Conservation (phyloP, 2,888 invertebrate species). For the Deladenus siricidicola region DNA sequence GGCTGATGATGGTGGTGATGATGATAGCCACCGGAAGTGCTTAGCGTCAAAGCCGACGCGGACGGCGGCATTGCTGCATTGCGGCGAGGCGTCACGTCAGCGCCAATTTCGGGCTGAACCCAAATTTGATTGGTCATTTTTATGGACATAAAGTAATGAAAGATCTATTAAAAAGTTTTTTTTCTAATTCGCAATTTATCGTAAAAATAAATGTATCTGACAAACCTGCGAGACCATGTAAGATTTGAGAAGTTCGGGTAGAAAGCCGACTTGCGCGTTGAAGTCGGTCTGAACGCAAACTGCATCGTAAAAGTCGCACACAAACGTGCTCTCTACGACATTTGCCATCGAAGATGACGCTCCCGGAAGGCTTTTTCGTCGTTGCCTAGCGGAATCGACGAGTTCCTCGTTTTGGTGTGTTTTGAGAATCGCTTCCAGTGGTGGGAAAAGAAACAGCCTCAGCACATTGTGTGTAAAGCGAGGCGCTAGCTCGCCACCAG, state of each 20-base stretch:
- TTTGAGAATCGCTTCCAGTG: constrained; percentile 36
- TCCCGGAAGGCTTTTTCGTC: neutral
- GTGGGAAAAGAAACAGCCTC: constrained; percentile 48
- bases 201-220: neutral
- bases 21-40: neutral
- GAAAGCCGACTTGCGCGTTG: constrained; percentile 83
- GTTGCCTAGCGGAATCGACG: constrained; percentile 1
- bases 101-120: neutral
- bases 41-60: neutral
- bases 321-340: constrained; percentile 83
- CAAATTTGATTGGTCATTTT: no score
- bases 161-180: no score
- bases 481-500: constrained; percentile 4
- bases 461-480: constrained; percentile 31
- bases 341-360: neutral
- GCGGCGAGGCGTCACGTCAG: neutral
- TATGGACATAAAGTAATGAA: no score
- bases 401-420: constrained; percentile 23
- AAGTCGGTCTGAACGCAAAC: constrained; percentile 69
- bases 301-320: constrained; percentile 95
- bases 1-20: neutral
- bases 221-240: constrained; percentile 62
- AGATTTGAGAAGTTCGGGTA: constrained; percentile 89
- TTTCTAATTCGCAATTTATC: neutral
- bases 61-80: neutral